These are phyloP conservation scores for Alloscopus bannaensis DNA, from an alignment of 2,888 invertebrate species.

Conservation along the genomic window DNA sequence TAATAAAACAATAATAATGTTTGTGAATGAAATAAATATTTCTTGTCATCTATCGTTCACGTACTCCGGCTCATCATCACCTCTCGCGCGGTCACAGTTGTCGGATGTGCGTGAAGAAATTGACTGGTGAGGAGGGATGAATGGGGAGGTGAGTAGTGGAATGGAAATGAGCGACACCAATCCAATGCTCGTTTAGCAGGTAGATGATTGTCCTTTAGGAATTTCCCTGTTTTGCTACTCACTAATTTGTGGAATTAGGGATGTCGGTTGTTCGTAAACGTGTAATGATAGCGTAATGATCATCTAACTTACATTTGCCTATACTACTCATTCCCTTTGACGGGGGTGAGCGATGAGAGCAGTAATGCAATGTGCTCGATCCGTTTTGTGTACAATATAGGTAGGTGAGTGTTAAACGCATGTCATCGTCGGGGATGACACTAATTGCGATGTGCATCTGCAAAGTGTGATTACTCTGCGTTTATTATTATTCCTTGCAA, in stretches of 20 bases:
- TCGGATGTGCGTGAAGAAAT: background rate
- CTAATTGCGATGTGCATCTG: no score
- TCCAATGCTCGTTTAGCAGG: background rate
- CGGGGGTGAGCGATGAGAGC: background rate
- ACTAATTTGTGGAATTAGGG: conserved; percentile 11
- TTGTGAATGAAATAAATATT: background rate
- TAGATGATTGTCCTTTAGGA: background rate
- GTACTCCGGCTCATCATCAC: background rate
- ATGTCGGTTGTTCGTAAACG: conserved; percentile 9
- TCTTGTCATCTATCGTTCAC: background rate
- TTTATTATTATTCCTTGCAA: no score
- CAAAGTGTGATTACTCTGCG: no score
- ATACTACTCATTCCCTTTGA: background rate
- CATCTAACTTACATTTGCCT: background rate
- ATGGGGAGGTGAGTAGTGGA: background rate
- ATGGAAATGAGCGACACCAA: background rate
- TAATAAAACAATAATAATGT: background rate
- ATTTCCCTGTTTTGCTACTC: background rate
- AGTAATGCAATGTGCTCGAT: no score
- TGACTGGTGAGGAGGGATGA: background rate
- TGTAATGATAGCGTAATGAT: background rate
- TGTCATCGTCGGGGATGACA: no score
- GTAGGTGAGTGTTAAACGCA: no score
- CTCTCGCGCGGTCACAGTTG: background rate
- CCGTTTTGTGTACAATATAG: no score